phyloP scores from a whole-genome alignment of 2,797 vertebrate species.

The Myoxocephalus aenaeus region DNA sequence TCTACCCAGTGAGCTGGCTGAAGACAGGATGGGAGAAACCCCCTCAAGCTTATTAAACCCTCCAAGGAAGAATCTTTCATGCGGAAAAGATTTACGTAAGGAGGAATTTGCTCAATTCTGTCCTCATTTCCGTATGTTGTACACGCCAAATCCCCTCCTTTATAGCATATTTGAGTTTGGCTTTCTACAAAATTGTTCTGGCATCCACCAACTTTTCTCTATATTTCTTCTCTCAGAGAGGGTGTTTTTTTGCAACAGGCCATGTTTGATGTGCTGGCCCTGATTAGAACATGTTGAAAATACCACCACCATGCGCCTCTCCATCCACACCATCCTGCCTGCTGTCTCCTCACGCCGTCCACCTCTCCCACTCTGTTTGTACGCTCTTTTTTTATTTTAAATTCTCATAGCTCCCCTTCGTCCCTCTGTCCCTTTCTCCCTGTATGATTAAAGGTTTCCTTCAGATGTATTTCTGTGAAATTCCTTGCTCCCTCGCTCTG shows the following conservation, averaged over 20 bases:
- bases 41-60: slow-evolving; percentile 57
- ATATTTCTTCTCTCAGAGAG: slow-evolving; percentile 51
- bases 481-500: slow-evolving; percentile 30
- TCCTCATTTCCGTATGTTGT: slow-evolving; percentile 60
- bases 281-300: slow-evolving; percentile 78
- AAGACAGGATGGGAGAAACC: slow-evolving; percentile 29
- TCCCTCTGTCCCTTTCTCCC: slow-evolving; percentile 15
- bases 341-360: slow-evolving; percentile 48
- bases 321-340: slow-evolving; percentile 49
- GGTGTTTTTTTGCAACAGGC: slow-evolving; percentile 53
- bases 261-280: slow-evolving; percentile 65
- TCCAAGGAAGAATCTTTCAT: slow-evolving; percentile 49
- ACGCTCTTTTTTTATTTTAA: neutral
- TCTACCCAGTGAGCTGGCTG: slow-evolving; percentile 43
- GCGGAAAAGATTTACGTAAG: slow-evolving; percentile 62
- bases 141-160: slow-evolving; percentile 59
- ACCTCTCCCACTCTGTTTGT: slow-evolving; percentile 50
- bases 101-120: slow-evolving; percentile 55
- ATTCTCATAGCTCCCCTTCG: slow-evolving; percentile 33
- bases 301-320: slow-evolving; percentile 57
- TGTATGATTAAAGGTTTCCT: slow-evolving; percentile 46
- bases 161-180: slow-evolving; percentile 39
- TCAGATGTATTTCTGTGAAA: slow-evolving; percentile 52
- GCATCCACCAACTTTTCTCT: slow-evolving; percentile 35
- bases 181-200: slow-evolving; percentile 43